phyloP scores from a whole-genome alignment of 2,888 invertebrate genomes.

The Stenolophus ochropezus region DNA sequence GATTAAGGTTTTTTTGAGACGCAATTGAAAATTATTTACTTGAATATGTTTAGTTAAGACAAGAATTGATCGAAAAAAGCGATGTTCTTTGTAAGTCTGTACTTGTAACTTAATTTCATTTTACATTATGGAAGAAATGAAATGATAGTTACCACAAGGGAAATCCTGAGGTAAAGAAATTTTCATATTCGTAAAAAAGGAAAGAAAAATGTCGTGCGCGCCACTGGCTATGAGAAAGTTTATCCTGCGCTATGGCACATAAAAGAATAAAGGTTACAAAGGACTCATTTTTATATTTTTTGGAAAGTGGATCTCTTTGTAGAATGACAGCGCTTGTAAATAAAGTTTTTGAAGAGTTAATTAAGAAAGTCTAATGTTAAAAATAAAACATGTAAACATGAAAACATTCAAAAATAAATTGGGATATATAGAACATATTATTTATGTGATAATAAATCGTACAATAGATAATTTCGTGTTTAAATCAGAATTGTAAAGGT shows the following conservation, averaged over 20 bases:
- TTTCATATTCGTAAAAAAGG: background rate
- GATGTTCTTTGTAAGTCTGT: too few relatives aligned
- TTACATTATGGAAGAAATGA: too few relatives aligned
- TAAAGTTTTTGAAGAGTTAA: background rate
- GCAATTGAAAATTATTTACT: too few relatives aligned
- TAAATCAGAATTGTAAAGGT: too few relatives aligned
- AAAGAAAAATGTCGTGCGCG: background rate
- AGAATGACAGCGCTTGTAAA: background rate
- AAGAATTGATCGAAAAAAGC: too few relatives aligned
- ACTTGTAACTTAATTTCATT: too few relatives aligned
- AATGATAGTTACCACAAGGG: background rate
- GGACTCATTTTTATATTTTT: background rate
- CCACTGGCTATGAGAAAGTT: background rate
- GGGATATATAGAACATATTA: too few relatives aligned
- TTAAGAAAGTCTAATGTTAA: background rate
- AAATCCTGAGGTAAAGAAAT: background rate
- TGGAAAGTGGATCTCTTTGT: conserved; percentile 1
- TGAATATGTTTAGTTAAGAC: too few relatives aligned
- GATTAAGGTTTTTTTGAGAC: too few relatives aligned
- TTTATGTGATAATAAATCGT: too few relatives aligned
- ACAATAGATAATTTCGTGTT: too few relatives aligned
- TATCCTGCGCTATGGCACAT: background rate
- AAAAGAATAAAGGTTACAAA: conserved; percentile 2
- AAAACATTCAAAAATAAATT: background rate
- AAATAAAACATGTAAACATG: background rate